Evolutionary conservation across 2,888 invertebrate species (phyloP).

Genomic region (Synanthedon tipuliformis): DNA sequence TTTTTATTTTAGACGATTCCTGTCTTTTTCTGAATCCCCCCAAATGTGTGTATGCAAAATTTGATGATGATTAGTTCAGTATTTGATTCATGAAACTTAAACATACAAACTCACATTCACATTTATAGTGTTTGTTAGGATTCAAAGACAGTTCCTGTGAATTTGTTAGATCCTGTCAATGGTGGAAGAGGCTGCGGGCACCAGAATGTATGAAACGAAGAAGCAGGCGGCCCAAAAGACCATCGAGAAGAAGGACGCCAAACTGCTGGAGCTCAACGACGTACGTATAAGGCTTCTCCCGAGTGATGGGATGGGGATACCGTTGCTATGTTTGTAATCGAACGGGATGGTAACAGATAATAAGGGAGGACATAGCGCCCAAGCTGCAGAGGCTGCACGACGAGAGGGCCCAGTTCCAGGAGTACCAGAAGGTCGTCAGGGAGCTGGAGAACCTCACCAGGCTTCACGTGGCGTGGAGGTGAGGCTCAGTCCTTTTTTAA

Average conservation of each 20-base stretch:
- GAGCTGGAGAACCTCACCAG: constrained; percentile 86
- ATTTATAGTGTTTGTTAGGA: too few relatives aligned
- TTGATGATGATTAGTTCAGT: too few relatives aligned
- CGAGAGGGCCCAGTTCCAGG: constrained; percentile 85
- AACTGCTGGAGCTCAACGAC: constrained; percentile 85
- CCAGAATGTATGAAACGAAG: constrained; percentile 95
- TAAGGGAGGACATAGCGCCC: constrained; percentile 90
- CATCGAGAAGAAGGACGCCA: constrained; percentile 93
- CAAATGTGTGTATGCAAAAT: too few relatives aligned
- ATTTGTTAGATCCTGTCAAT: constrained; percentile 83
- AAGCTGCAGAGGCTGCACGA: constrained; percentile 86
- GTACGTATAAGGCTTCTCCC: constrained; percentile 48
- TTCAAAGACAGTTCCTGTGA: too few relatives aligned
- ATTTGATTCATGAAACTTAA: too few relatives aligned
- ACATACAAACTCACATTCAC: too few relatives aligned
- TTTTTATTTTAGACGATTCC: too few relatives aligned
- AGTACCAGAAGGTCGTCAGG: constrained; percentile 86
- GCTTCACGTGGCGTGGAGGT: constrained; percentile 81
- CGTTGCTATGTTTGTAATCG: neutral
- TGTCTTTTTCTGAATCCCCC: too few relatives aligned
- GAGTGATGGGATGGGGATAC: too few relatives aligned
- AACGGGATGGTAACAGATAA: constrained; percentile 50
- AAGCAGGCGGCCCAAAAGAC: constrained; percentile 86
- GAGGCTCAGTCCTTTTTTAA: constrained; percentile 28
- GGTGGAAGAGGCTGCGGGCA: constrained; percentile 99